These are phyloP conservation scores for Fistularia tabacaria DNA, from an alignment of 2,797 vertebrate genomes.

Conservation along the genomic window DNA sequence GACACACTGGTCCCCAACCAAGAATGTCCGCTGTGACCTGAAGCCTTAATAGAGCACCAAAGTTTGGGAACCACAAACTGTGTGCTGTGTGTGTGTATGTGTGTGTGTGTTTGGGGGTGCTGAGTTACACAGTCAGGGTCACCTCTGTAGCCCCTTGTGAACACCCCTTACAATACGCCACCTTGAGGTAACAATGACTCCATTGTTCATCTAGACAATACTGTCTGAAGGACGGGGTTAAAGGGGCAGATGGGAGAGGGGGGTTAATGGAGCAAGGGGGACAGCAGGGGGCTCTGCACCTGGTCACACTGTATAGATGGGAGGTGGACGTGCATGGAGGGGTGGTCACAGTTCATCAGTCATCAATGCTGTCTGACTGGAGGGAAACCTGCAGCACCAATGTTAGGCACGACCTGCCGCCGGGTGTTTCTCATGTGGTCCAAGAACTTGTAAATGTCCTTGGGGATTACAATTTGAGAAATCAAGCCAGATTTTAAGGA, in stretches of 20 bases:
- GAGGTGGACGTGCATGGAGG: conserved; percentile 21
- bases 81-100: conserved; percentile 19
- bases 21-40: conserved; percentile 39
- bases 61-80: conserved; percentile 27
- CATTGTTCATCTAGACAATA: conserved; percentile 67
- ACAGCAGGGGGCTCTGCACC: conserved; percentile 40
- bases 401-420: conserved; percentile 26
- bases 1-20: conserved; percentile 19
- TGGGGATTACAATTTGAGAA: neutral
- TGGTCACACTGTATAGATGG: conserved; percentile 51
- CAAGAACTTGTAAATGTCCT: conserved; percentile 6
- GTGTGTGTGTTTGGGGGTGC: conserved; percentile 13
- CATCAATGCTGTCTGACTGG: conserved; percentile 28
- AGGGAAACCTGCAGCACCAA: conserved; percentile 30
- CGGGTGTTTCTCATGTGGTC: conserved; percentile 15
- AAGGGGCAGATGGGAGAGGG: conserved; percentile 37
- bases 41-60: conserved; percentile 30
- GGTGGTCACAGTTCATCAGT: conserved; percentile 53
- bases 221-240: conserved; percentile 65
- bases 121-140: conserved; percentile 62
- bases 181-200: conserved; percentile 69
- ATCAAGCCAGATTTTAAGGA: conserved; percentile 7
- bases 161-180: conserved; percentile 62
- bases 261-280: conserved; percentile 24
- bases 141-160: conserved; percentile 54